Percentiles rank a stretch among this genome's conserved stretches.
Evolutionary conservation across 2,888 invertebrate species (phyloP).

Genomic region (Tinea pellionella): DNA sequence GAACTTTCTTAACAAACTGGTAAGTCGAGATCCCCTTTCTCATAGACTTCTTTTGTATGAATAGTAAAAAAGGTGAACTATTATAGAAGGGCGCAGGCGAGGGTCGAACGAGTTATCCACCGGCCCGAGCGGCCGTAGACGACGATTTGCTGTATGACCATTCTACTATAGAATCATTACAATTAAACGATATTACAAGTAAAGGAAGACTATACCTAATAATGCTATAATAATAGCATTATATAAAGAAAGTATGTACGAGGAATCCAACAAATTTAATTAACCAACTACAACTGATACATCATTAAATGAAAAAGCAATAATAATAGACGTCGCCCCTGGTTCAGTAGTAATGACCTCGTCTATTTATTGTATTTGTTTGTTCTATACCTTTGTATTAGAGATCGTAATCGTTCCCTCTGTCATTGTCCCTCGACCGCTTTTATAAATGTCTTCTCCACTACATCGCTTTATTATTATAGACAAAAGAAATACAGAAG

Average conservation of each 20-base stretch:
- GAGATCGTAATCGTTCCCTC: conserved; percentile 44
- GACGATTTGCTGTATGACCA: not conserved
- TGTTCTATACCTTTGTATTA: conserved; percentile 7
- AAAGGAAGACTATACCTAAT: not conserved
- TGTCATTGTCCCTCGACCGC: conserved; percentile 40
- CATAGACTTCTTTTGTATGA: conserved; percentile 60
- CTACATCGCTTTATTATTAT: not conserved
- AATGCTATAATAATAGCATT: too few species aligned
- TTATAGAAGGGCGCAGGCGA: conserved; percentile 49
- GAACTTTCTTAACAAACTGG: conserved; percentile 61
- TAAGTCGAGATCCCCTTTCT: conserved; percentile 69
- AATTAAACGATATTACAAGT: not conserved
- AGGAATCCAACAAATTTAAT: too few species aligned
- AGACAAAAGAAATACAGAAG: conserved; percentile 2
- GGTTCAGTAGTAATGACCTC: not conserved
- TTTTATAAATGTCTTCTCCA: not conserved
- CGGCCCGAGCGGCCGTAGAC: conserved; percentile 11
- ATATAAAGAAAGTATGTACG: too few species aligned
- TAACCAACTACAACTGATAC: too few species aligned
- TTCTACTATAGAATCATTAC: not conserved
- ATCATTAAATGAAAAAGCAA: not conserved
- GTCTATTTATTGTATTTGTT: not conserved
- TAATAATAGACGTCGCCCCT: not conserved
- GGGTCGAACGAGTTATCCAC: conserved; percentile 29
- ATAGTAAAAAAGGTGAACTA: conserved; percentile 62